Conservation (phyloP, 2,113 vertebrate genomes). For the Bos taurus region DNA sequence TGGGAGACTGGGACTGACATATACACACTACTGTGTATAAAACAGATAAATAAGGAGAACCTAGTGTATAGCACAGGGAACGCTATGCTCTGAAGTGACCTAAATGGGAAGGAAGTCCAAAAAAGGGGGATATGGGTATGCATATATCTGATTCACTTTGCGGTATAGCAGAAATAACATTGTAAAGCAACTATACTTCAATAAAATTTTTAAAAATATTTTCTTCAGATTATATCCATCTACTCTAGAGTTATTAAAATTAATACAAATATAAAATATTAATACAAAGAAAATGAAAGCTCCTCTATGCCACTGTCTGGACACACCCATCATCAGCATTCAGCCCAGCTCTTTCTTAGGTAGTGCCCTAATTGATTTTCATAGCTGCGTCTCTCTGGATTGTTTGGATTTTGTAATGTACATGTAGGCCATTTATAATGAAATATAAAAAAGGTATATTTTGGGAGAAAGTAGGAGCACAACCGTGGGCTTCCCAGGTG, state of each 20-base stretch:
- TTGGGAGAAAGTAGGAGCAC: not conserved
- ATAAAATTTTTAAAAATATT: not conserved
- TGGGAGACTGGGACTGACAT: not conserved
- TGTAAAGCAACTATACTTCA: not conserved
- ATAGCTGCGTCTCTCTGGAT: not conserved
- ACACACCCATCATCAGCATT: not conserved
- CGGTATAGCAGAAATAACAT: not conserved
- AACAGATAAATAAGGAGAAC: not conserved
- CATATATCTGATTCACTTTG: not conserved
- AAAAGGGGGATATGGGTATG: not conserved
- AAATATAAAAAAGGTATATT: not conserved
- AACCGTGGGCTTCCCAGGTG: not conserved
- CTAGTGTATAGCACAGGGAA: not conserved
- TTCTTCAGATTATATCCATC: not conserved
- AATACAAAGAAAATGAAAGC: not conserved
- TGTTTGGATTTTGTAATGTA: not conserved
- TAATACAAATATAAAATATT: not conserved
- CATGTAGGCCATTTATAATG: not conserved
- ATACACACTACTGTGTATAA: not conserved
- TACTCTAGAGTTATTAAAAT: not conserved
- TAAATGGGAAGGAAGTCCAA: not conserved
- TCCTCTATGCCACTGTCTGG: not conserved
- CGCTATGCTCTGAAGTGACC: not conserved
- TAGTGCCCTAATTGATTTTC: not conserved
- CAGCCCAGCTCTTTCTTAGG: not conserved